Base-by-base conservation (phyloP, 2,797 vertebrate species). In the Poecilia picta region DNA sequence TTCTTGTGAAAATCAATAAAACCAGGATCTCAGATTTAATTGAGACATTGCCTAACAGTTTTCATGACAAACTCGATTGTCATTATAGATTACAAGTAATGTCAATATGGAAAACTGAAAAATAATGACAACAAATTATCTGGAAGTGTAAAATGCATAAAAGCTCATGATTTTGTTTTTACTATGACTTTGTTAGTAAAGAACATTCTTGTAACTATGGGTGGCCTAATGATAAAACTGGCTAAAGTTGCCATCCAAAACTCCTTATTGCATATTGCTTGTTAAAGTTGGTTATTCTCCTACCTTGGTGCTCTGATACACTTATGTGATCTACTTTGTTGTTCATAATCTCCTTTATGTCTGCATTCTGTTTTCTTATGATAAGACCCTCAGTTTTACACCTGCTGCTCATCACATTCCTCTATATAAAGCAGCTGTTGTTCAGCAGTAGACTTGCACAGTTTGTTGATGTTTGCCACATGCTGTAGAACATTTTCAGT, bases 261-360 rank as follows among this genome's bases (percentile, higher is more conserved):
- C 33, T 66, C 62, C 86, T 88, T 86, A 90, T 87, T 77, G 82
- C 85, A 90, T 76, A 74, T 82, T 8, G 70, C 77, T 89, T 87
- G 90, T 88, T 84, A 90, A 88, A 88, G 89, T 81, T 77, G 75
- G 84, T 36, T 53, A 8, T 88, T 88, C 87, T 80, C 83, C 74
- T 79, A 76, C 86, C 68, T 88, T 64, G 79, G 79, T 70, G 81
- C 76, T 85, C 76, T 76, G 75, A 83, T 83, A 55, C 71, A 66
- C 25, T 43, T n/a, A n/a, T 15, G 25, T 45, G 12, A 28, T 43
- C 39, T 1, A 70, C 66, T n/a, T 68, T 68, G 39, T 75, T 74
- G 31, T 66, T 84, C 77, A 89, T 83, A 84, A 82, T 90, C 74
- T 83, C 46, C 82, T 72, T 87, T 39, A 53, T 81, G 80, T 87